Base-by-base conservation (phyloP, 1,140 invertebrate genomes). In the Rhizoglyphus robini region DNA sequence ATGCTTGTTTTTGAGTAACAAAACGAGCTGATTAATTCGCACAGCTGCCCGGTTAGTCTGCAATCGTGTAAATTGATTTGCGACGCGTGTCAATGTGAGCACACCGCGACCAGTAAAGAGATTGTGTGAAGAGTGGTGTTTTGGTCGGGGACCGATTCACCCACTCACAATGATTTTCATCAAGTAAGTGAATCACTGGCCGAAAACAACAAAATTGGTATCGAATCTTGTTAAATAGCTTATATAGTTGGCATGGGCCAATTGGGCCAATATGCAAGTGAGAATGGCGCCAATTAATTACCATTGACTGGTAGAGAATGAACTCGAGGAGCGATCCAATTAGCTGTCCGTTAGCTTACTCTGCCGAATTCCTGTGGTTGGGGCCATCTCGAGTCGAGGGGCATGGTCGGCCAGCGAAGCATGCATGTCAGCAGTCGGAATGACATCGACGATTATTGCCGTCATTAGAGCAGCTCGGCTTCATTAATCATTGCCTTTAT, bases 401-500 rank as follows among this genome's bases (percentile, higher is more conserved):
- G 18, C 36, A n/a, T n/a, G 36, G 18, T 41, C 8, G 18, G 36
- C 8, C 36, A 41, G 18, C 36, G 36, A 41, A 18, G 8, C 36
- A 18, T 41, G 36, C 8, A 11, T 41, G 51, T 54, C 51, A 54
- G 51, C 51, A 54, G 20, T 54, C 18, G 51, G 8, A 54, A 54
- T 54, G 51, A 54, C 51, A 54, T 54, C 51, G 51, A 54, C 51
- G 51, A 54, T 54, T 54, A 54, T 54, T 54, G 51, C 51, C 51
- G 31, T 54, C 51, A 54, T 54, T 54, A 54, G 51, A 54, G 51
- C 31, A 23, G 51, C 23, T 32, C 8, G 51, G 51, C 8, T 11
- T 54, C 51, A 54, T 54, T 54, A 54, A 54, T 54, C 51, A 54
- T 54, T 54, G 51, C 51, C 51, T 54, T 54, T 54, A 54, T 54